These are phyloP conservation scores for Phoenicopterus ruber DNA, from an alignment of 2,113 vertebrate species.

Conservation along the genomic window DNA sequence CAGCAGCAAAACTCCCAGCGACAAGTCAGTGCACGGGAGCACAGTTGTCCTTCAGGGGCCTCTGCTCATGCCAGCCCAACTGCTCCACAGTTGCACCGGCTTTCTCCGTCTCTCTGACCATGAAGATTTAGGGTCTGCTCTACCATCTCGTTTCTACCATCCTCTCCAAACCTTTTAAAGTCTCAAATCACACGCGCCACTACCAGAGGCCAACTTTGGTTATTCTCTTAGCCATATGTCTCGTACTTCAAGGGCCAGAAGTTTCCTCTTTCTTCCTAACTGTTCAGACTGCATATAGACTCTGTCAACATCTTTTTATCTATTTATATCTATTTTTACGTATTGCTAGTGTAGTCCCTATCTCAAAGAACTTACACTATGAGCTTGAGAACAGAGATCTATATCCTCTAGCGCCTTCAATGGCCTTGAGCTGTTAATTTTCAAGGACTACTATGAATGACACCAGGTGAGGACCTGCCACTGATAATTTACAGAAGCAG, in stretches of 20 bases:
- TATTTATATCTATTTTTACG: neutral
- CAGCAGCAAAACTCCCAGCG: fast-evolving
- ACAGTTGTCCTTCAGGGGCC: neutral
- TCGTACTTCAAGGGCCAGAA: neutral
- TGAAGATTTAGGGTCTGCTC: neutral
- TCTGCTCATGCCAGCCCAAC: neutral
- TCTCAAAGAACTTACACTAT: neutral
- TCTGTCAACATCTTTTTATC: neutral
- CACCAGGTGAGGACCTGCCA: neutral
- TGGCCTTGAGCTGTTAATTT: neutral
- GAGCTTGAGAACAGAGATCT: neutral
- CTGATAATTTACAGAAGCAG: neutral
- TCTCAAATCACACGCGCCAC: neutral
- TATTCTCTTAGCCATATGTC: neutral
- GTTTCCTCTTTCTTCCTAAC: neutral
- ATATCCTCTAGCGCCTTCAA: neutral
- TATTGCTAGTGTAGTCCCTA: neutral
- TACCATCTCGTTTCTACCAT: neutral
- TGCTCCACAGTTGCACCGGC: neutral
- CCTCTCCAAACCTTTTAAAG: neutral
- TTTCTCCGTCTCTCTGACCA: fast-evolving
- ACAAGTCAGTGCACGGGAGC: neutral
- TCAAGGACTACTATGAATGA: neutral
- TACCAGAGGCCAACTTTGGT: neutral
- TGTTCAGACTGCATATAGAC: neutral